Percentiles rank a stretch among this genome's conserved stretches.
These are phyloP conservation scores for Ammodytes marinus DNA, from an alignment of 2,113 vertebrate species.

Conservation along the genomic window DNA sequence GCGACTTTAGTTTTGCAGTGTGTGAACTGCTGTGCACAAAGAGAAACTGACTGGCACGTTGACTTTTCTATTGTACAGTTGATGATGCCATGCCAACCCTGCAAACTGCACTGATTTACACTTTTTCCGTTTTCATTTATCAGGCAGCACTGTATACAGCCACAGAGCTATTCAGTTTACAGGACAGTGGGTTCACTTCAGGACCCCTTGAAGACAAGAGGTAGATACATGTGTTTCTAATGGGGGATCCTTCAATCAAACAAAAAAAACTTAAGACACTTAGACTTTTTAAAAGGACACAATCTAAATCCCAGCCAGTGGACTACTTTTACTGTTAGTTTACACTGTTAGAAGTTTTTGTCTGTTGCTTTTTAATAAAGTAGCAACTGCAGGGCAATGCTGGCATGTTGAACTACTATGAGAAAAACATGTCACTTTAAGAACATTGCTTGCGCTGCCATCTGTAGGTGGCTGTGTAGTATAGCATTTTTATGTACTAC, in stretches of 20 bases:
- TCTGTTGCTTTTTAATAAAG: constrained; percentile 38
- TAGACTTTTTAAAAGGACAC: constrained; percentile 19
- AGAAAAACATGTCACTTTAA: neutral
- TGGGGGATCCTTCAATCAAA: too few species aligned
- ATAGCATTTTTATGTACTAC: constrained; percentile 24
- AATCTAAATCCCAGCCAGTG: neutral
- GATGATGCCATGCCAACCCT: constrained; percentile 55
- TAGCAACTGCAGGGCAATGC: neutral
- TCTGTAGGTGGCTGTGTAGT: constrained; percentile 28
- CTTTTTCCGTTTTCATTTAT: constrained; percentile 55
- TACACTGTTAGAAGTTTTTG: constrained; percentile 40
- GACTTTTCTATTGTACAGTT: constrained; percentile 65
- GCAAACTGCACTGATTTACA: constrained; percentile 76
- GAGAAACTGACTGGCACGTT: constrained; percentile 49
- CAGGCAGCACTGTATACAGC: constrained; percentile 36
- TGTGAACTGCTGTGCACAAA: constrained; percentile 35
- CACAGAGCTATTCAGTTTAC: constrained; percentile 48
- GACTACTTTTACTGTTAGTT: constrained; percentile 58
- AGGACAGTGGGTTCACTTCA: constrained; percentile 20
- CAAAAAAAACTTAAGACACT: neutral
- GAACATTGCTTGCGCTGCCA: constrained; percentile 31
- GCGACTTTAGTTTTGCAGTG: constrained; percentile 27
- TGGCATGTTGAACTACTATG: neutral
- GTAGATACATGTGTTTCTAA: too few species aligned
- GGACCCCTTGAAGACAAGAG: too few species aligned